A percentile compares a stretch with the other conserved stretches of the same genome.
These are phyloP conservation scores for Podilymbus podiceps DNA, from an alignment of 2,113 vertebrate species.

Conservation along the genomic window DNA sequence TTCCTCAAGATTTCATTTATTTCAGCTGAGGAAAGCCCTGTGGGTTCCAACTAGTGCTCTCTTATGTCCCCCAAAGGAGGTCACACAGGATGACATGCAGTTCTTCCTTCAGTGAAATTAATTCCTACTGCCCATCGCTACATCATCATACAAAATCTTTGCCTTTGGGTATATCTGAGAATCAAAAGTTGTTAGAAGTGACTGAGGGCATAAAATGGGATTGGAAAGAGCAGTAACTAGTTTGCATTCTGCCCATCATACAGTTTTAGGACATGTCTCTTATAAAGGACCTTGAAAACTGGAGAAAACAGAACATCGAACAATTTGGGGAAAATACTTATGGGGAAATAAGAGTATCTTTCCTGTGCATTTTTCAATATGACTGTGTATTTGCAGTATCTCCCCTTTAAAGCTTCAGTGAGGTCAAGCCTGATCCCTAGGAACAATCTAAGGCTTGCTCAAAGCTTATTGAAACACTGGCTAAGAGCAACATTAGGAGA, in stretches of 20 bases:
- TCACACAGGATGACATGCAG: accelerated
- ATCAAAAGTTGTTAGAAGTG: background rate
- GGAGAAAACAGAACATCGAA: background rate
- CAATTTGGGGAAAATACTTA: background rate
- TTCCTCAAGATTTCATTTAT: background rate
- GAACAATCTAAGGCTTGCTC: accelerated
- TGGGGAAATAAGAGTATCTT: background rate
- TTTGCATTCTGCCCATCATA: background rate
- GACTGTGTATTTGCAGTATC: background rate
- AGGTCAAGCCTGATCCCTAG: background rate
- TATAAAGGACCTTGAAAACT: background rate
- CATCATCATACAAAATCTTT: background rate
- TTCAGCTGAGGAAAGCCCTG: background rate
- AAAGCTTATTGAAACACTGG: background rate
- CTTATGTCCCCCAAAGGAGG: background rate
- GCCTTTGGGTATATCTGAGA: background rate
- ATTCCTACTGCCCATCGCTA: background rate
- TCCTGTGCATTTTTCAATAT: background rate
- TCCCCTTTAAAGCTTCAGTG: background rate
- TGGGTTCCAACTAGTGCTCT: background rate
- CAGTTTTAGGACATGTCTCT: background rate
- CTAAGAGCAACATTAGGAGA: background rate
- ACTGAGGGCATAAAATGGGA: background rate
- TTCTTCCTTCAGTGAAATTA: background rate
- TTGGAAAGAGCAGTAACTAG: background rate